Percentiles rank a stretch among this genome's conserved stretches.
Evolutionary conservation across 1,140 invertebrate species (phyloP).

Genomic region (Danaus melanippus): DNA sequence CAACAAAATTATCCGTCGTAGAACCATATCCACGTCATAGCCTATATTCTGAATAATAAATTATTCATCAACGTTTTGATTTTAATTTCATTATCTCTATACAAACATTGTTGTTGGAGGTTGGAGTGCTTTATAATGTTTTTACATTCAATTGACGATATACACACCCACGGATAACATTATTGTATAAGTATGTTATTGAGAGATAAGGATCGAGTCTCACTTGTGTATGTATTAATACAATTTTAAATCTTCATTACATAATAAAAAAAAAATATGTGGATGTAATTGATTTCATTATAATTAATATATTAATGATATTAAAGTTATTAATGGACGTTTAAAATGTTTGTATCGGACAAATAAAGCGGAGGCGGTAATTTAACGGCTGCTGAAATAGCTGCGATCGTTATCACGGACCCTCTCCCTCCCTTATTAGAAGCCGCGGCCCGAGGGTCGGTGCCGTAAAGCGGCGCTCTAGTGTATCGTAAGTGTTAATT

Average conservation of each 20-base stretch:
- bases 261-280: too few relatives aligned
- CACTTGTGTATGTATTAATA: too few relatives aligned
- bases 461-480: constrained; percentile 49
- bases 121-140: too few relatives aligned
- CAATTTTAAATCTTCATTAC: too few relatives aligned
- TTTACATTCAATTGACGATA: too few relatives aligned
- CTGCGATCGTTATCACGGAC: constrained; percentile 43
- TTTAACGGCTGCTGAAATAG: constrained; percentile 36
- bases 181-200: too few relatives aligned
- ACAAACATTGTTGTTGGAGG: too few relatives aligned
- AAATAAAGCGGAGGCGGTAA: constrained; percentile 29
- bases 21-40: constrained; percentile 17
- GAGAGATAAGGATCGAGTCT: too few relatives aligned
- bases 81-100: neutral
- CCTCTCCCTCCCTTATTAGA: constrained; percentile 43
- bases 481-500: constrained; percentile 65
- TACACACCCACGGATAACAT: too few relatives aligned
- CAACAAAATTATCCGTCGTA: constrained; percentile 36
- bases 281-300: too few relatives aligned
- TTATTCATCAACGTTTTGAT: neutral
- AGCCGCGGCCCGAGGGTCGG: constrained; percentile 33
- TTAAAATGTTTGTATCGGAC: constrained; percentile 18
- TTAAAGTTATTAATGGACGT: too few relatives aligned
- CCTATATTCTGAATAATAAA: constrained; percentile 8
- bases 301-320: too few relatives aligned